A percentile compares a stretch with the other conserved stretches of the same genome.
Evolutionary conservation across 2,113 vertebrate species (phyloP).

Genomic region (Aythya baeri): DNA sequence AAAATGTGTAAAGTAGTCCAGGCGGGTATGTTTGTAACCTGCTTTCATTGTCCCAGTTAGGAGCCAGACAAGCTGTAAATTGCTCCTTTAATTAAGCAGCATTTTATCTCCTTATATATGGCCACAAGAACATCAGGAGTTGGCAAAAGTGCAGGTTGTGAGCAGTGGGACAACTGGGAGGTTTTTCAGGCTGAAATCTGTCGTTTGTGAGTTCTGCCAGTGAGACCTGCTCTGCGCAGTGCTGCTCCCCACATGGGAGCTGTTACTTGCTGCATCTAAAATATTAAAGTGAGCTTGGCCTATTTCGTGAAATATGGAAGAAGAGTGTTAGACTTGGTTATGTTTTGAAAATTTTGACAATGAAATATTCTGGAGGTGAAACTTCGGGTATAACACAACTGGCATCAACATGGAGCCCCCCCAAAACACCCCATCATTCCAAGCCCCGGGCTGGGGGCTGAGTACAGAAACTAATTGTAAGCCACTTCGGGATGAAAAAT

Average conservation of each 20-base stretch:
- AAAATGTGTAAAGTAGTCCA: background rate
- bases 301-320: background rate
- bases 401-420: background rate
- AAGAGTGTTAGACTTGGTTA: rapidly evolving
- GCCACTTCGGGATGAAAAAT: background rate
- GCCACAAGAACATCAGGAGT: background rate
- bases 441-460: background rate
- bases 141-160: background rate
- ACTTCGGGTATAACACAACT: rapidly evolving
- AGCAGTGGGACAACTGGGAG: background rate
- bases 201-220: background rate
- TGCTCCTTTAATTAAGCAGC: background rate
- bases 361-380: background rate
- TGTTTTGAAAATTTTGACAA: background rate
- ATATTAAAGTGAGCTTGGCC: background rate
- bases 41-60: background rate
- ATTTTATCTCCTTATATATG: background rate
- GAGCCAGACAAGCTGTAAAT: background rate
- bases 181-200: background rate
- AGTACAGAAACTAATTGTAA: background rate
- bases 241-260: background rate
- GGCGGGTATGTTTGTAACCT: background rate
- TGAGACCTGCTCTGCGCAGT: background rate
- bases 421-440: rapidly evolving
- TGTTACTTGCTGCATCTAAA: background rate